phyloP scores from a whole-genome alignment of 2,888 invertebrate species.

The Pyrrhia umbra region DNA sequence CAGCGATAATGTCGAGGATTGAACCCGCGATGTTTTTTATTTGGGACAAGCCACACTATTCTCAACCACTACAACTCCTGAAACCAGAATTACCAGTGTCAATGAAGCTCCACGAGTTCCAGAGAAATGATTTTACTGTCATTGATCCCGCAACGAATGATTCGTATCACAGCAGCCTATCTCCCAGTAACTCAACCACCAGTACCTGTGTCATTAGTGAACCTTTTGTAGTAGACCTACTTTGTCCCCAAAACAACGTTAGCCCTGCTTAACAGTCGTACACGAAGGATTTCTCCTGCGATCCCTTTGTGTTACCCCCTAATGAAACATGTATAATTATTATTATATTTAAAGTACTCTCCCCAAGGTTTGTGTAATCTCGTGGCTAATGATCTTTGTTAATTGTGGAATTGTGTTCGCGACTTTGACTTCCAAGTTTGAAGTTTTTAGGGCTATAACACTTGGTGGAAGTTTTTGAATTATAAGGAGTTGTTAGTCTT shows the following conservation, averaged over 20 bases:
- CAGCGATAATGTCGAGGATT: no score
- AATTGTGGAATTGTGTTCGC: conserved; percentile 52
- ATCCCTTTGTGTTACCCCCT: conserved; percentile 43
- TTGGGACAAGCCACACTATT: no score
- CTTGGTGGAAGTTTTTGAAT: conserved; percentile 22
- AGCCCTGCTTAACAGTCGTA: conserved; percentile 57
- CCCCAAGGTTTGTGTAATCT: conserved; percentile 30
- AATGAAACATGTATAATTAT: conserved; percentile 49
- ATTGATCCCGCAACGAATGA: no score
- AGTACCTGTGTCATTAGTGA: not conserved
- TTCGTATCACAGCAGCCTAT: no score
- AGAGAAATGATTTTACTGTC: no score
- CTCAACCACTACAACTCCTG: no score
- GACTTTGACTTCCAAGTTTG: conserved; percentile 35
- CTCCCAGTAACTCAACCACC: no score
- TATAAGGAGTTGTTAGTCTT: conserved; percentile 12
- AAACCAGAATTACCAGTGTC: no score
- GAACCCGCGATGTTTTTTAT: no score
- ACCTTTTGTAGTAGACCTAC: conserved; percentile 13
- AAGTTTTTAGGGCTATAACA: conserved; percentile 38
- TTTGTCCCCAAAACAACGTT: conserved; percentile 41
- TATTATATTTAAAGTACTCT: conserved; percentile 46
- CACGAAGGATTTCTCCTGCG: conserved; percentile 55
- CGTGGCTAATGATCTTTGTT: conserved; percentile 49
- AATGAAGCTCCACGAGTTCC: no score